Evolutionary conservation across 2,113 vertebrate species (phyloP), one percentile per base, ranked within the genome.

Genomic region (Menidia beryllina): DNA sequence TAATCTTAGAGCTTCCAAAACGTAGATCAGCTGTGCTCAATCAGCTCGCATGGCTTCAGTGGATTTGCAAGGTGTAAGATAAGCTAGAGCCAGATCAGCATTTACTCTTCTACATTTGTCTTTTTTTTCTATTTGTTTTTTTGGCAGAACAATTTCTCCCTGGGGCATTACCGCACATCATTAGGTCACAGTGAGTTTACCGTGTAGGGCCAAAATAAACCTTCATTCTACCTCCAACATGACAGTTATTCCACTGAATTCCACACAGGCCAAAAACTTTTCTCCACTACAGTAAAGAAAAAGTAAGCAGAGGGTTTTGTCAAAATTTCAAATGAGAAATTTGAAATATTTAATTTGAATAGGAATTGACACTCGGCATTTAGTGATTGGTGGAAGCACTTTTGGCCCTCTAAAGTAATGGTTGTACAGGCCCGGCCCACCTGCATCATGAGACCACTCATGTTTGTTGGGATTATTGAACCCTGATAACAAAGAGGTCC

Each of bases 1-100:
- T 51, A 30, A 30, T 71, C n/a, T 43, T n/a, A 48, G 25, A 66
- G 38, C 26, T 52, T 67, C 36, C 7, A 17, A 36, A 55, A 47
- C 24, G 8, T 7, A 4, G 25, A 30, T 67, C 25, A 56, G 26
- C 12, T 26, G 20, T 34, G 9, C 4, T 30, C 30, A 4, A 30
- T 67, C 24, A 55, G 21, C 12, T 17, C 17, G 41, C 41, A 21
- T 24, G 11, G 3, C 15, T 30, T 43, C 24, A 60, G 7, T 56
- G 13, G 3, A 38, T 34, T 30, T 45, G 12, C 8, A 25, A 19
- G 23, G 14, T 17, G 8, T 43, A 26, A 36, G 11, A 21, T 30
- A n/a, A 61, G 30, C 49, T 39, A 1, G 9, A 64, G 2, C 17
- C 15, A 23, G n/a, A 24, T 68, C 4, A 34, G 7, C 11, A 21